Evolutionary conservation across 2,797 vertebrate genomes (phyloP).

Genomic region (Danio albolineatus): DNA sequence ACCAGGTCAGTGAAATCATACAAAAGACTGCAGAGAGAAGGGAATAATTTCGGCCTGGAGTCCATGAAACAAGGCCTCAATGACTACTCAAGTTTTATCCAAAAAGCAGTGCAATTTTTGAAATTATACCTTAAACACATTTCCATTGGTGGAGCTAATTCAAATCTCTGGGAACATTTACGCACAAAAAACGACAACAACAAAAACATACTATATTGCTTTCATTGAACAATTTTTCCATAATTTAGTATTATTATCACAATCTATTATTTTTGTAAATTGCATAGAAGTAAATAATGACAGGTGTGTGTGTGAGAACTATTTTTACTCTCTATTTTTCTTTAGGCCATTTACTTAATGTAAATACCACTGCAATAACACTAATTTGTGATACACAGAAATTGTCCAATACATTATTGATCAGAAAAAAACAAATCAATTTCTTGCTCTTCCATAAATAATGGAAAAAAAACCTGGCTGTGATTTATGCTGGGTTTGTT

Average conservation of each 20-base stretch:
- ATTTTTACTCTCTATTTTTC: too few species aligned
- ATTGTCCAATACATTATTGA: not conserved
- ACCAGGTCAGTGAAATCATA: conserved; percentile 19
- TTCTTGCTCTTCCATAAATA: not conserved
- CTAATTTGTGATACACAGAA: not conserved
- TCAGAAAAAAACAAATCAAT: not conserved
- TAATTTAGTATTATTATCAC: not conserved
- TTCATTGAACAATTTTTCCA: not conserved
- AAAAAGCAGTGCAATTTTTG: not conserved
- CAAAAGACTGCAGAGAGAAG: not conserved
- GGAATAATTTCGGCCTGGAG: not conserved
- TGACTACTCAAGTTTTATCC: not conserved
- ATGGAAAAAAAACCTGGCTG: too few species aligned
- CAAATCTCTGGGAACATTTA: not conserved
- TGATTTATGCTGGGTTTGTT: too few species aligned
- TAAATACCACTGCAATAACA: not conserved
- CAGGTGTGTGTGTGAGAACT: too few species aligned
- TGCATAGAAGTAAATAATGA: not conserved
- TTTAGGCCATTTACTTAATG: too few species aligned
- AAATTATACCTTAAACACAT: not conserved
- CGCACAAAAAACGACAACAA: not conserved
- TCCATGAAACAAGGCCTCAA: not conserved
- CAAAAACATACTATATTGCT: not conserved
- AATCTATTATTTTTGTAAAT: not conserved
- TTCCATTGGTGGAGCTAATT: not conserved